A percentile compares a stretch with the other conserved stretches of the same genome.
Conservation (phyloP, 2,113 vertebrate species). For the Speoplatyrhinus poulsoni region DNA sequence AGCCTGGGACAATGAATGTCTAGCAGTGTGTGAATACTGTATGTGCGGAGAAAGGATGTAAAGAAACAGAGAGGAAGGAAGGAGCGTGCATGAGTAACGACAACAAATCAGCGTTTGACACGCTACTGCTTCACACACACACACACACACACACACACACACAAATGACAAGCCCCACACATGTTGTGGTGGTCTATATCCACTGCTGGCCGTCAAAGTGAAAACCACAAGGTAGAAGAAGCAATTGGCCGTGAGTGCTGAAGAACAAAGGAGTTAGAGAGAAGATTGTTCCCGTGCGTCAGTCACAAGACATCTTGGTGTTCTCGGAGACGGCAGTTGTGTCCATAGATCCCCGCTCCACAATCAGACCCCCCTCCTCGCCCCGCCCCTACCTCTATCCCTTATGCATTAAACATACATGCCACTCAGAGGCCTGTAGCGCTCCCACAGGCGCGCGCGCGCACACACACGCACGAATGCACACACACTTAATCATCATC, state of each 20-base stretch:
- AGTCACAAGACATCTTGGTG: slow-evolving; percentile 65
- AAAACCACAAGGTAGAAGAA: slow-evolving; percentile 17
- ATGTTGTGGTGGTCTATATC: slow-evolving; percentile 24
- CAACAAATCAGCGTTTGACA: slow-evolving; percentile 20
- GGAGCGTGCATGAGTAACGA: slow-evolving; percentile 14
- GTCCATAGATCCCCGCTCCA: slow-evolving; percentile 43
- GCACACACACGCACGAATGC: slow-evolving; percentile 19
- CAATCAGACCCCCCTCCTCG: slow-evolving; percentile 47
- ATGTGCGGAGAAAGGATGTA: slow-evolving; percentile 9
- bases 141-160: slow-evolving; percentile 2
- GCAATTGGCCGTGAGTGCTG: slow-evolving; percentile 36
- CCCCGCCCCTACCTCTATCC: slow-evolving; percentile 53
- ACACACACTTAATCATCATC: slow-evolving; percentile 31
- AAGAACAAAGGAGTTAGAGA: slow-evolving; percentile 47
- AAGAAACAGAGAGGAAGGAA: slow-evolving; percentile 15
- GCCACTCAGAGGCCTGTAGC: slow-evolving; percentile 50
- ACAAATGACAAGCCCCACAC: neutral
- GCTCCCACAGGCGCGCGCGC: slow-evolving; percentile 27
- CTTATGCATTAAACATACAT: slow-evolving; percentile 74
- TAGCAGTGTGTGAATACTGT: slow-evolving; percentile 15
- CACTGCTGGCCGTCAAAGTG: slow-evolving; percentile 30
- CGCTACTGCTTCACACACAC: slow-evolving; percentile 12
- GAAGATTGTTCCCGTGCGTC: slow-evolving; percentile 51
- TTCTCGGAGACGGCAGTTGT: slow-evolving; percentile 41
- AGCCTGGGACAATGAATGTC: slow-evolving; percentile 14